Conservation (phyloP, 2,113 vertebrate species). For the Saccopteryx leptura region DNA sequence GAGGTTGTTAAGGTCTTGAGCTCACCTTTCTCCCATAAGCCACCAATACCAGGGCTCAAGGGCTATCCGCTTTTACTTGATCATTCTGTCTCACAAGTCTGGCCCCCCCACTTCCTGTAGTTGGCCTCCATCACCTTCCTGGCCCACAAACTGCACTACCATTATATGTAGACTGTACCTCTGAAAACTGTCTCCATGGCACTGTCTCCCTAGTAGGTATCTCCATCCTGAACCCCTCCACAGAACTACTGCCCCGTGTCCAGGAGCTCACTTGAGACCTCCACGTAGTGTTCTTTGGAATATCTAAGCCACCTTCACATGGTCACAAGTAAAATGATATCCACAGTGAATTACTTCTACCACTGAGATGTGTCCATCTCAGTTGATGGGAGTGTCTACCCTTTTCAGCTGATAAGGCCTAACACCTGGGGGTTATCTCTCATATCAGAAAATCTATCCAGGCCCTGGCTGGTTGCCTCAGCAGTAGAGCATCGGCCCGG, state of each 20-base stretch:
- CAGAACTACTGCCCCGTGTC: not conserved
- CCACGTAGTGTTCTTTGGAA: not conserved
- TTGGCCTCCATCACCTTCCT: not conserved
- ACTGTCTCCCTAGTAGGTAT: not conserved
- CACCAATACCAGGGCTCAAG: not conserved
- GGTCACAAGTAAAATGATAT: not conserved
- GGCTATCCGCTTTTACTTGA: not conserved
- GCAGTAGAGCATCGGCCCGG: too few species aligned
- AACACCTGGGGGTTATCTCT: not conserved
- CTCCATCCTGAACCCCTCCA: not conserved
- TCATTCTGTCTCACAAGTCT: not conserved
- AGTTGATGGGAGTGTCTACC: not conserved
- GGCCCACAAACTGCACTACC: not conserved
- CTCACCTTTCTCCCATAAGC: not conserved
- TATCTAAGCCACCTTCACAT: not conserved
- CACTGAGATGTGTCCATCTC: not conserved
- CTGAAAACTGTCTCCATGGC: not conserved
- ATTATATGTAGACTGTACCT: not conserved
- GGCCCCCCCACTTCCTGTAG: too few species aligned
- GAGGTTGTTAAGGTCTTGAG: not conserved
- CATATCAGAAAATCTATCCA: not conserved
- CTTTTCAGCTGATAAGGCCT: not conserved
- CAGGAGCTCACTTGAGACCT: not conserved
- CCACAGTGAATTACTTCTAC: not conserved
- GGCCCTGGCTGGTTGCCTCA: too few species aligned